Conservation (phyloP, 2,797 vertebrate genomes). For the Tauraco hartlaubi region DNA sequence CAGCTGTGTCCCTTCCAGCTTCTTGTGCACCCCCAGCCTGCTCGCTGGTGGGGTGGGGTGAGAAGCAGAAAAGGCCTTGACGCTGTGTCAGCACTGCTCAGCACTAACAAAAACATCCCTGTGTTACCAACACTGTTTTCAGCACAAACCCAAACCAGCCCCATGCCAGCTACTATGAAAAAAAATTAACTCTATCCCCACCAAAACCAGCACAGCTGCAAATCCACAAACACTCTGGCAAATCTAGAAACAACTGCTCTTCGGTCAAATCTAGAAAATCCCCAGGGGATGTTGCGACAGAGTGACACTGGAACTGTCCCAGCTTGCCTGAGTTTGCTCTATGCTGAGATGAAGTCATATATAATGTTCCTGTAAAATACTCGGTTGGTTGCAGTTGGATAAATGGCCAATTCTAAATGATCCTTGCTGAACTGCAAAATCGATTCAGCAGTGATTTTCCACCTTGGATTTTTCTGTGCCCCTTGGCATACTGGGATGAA, state of each 20-base stretch:
- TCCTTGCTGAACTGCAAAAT: not conserved
- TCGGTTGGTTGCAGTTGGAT: not conserved
- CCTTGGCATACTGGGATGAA: not conserved
- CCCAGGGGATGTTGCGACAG: fast-evolving
- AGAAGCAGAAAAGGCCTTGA: too few relatives aligned
- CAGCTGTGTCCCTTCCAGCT: too few relatives aligned
- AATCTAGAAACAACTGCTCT: not conserved
- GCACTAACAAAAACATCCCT: too few relatives aligned
- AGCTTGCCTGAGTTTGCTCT: not conserved
- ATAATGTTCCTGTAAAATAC: not conserved
- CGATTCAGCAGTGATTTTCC: not conserved
- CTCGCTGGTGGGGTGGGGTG: too few relatives aligned
- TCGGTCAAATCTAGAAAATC: not conserved
- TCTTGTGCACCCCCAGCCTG: too few relatives aligned
- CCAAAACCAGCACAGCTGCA: not conserved
- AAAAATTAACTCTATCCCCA: too few relatives aligned
- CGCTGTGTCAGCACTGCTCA: too few relatives aligned
- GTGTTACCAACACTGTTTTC: too few relatives aligned
- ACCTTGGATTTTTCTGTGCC: not conserved
- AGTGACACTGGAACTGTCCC: not conserved
- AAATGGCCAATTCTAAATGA: not conserved
- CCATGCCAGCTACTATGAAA: too few relatives aligned
- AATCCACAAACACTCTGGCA: not conserved
- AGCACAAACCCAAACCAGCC: too few relatives aligned
- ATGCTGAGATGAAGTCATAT: not conserved